Evolutionary conservation across 2,888 invertebrate genomes (phyloP).

Genomic region (Calliopum simillimum): DNA sequence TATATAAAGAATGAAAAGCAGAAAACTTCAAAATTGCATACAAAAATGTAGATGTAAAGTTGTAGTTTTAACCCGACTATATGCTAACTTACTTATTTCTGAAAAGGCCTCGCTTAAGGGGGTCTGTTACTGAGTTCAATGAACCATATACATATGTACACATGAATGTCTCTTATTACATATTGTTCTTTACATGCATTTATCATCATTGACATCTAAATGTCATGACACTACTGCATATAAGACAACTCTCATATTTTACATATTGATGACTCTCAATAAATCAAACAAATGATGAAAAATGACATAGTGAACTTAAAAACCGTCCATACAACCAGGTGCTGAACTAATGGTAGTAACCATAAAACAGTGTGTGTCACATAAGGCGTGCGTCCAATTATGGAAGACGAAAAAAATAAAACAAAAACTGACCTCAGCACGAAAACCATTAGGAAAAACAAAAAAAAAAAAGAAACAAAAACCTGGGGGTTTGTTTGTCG

Average conservation of each 20-base stretch:
- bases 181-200: background rate
- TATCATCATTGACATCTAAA: conserved; percentile 32
- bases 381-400: conserved; percentile 15
- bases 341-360: conserved; percentile 21
- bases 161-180: too few relatives aligned
- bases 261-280: conserved; percentile 49
- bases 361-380: conserved; percentile 9
- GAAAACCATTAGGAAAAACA: background rate
- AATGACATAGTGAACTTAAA: conserved; percentile 42
- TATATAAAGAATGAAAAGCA: too few relatives aligned
- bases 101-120: too few relatives aligned
- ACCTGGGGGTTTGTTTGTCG: background rate
- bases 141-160: too few relatives aligned
- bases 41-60: too few relatives aligned
- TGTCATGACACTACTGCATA: conserved; percentile 22
- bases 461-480: background rate
- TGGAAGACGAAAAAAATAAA: background rate
- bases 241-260: background rate
- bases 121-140: too few relatives aligned
- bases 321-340: background rate
- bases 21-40: too few relatives aligned
- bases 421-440: background rate
- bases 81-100: too few relatives aligned
- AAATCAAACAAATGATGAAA: conserved; percentile 52
- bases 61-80: too few relatives aligned